Base-by-base conservation (phyloP, 2,888 invertebrate genomes). In the Oligia strigilis region DNA sequence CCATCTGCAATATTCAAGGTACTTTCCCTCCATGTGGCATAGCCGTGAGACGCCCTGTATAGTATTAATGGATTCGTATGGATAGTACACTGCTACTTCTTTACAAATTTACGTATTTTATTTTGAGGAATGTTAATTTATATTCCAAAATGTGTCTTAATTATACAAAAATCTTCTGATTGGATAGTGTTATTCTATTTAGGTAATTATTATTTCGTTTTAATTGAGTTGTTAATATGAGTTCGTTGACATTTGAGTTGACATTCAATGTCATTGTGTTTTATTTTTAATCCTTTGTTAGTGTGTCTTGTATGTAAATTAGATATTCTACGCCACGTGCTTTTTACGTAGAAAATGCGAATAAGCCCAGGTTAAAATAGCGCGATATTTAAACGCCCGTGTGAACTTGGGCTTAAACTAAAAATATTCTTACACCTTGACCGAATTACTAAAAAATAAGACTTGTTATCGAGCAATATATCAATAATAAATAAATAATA, bases 91-190 rank as follows among this genome's bases (percentile, higher is more conserved):
- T 29, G 1, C 29, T 29, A 29, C 1, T 36, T 46, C 23, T 36
- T 23, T 6, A 8, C 2, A 11, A 60, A 72, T n/a, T 3, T 23
- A 23, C 36, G 14, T 17, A 40, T 46, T 4, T 11, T 62, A 3
- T 49, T 71, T 55, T 40, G 40, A 23, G 17, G 65, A 74, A 74
- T 79, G 36, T 75, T 49, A 67, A 67, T 79, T 83, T 40, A 58
- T n/a, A 72, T 75, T 72, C n/a, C 19, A 67, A 62, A 66, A 19
- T 14, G 49, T 67, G 46, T 62, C 19, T 40, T 77, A 81, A 77
- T 77, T 81, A 82, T 23, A 77, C 55, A 67, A 81, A 83, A 74
- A 71, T 75, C 67, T 75, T 74, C 23, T 55, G 29, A 75, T 84
- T 62, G 60, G 58, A 65, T 49, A 40, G 23, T 72, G 58, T 72